Percentiles rank a stretch among this genome's conserved stretches.
phyloP scores from a whole-genome alignment of 2,888 invertebrate species.

The Drosophila meridiana region DNA sequence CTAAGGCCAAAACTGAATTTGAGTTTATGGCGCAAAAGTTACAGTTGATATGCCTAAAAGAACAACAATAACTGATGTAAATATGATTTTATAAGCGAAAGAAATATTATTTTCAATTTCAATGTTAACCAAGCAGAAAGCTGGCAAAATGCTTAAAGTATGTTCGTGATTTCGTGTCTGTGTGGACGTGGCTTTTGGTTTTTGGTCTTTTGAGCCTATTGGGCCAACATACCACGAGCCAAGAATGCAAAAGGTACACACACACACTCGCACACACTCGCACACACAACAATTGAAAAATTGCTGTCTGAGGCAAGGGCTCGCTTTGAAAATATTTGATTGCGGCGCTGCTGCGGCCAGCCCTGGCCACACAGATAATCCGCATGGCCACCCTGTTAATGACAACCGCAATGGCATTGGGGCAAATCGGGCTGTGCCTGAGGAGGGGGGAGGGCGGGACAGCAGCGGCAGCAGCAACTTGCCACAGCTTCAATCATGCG shows the following conservation, averaged over 20 bases:
- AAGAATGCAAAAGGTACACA: constrained; percentile 8
- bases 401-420: constrained; percentile 43
- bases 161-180: neutral
- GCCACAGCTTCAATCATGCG: constrained; percentile 59
- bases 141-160: neutral
- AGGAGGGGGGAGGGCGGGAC: neutral
- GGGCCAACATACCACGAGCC: neutral
- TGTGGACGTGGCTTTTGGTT: neutral
- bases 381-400: constrained; percentile 55
- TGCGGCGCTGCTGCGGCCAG: constrained; percentile 37
- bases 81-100: neutral
- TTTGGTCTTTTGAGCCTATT: constrained; percentile 7
- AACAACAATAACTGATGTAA: neutral
- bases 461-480: constrained; percentile 19
- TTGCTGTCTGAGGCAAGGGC: constrained; percentile 28
- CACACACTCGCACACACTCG: constrained; percentile 14
- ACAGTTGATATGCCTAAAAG: neutral
- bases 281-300: constrained; percentile 41
- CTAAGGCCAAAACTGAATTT: neutral
- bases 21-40: neutral
- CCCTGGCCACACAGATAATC: constrained; percentile 42
- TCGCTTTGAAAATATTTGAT: constrained; percentile 42
- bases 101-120: neutral
- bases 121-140: neutral
- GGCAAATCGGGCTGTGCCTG: neutral